phyloP scores from a whole-genome alignment of 2,797 vertebrate species.

The Helicolenus hilgendorfi region DNA sequence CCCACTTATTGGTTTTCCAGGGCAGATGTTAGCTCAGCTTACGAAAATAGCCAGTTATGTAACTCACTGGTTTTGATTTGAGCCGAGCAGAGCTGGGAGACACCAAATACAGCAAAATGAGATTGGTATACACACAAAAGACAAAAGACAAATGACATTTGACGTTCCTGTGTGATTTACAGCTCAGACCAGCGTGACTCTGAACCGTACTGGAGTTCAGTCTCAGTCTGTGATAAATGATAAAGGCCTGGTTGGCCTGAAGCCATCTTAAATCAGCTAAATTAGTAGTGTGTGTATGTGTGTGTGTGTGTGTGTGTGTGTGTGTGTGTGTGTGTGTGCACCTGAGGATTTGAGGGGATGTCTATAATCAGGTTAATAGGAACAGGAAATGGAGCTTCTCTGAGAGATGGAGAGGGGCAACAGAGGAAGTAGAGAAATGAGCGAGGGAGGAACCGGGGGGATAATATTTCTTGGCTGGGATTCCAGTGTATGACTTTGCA shows the following conservation, averaged over 20 bases:
- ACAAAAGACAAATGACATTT: conserved; percentile 20
- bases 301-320: neutral
- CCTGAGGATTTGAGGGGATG: conserved; percentile 60
- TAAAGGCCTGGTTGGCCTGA: conserved; percentile 72
- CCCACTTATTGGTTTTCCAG: conserved; percentile 59
- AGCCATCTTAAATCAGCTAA: conserved; percentile 83
- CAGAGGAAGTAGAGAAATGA: conserved; percentile 60
- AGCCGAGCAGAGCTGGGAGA: conserved; percentile 11
- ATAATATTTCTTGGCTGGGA: conserved; percentile 64
- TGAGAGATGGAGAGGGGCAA: conserved; percentile 55
- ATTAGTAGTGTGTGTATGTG: conserved; percentile 34
- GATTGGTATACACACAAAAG: conserved; percentile 1
- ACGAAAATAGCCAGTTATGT: conserved; percentile 47
- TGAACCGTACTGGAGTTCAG: conserved; percentile 57
- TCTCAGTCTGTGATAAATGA: conserved; percentile 71
- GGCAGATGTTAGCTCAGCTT: conserved; percentile 47
- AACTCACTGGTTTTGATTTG: conserved; percentile 51
- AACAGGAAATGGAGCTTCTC: conserved; percentile 81
- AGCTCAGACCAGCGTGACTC: conserved; percentile 38
- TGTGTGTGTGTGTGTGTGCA: conserved; percentile 17
- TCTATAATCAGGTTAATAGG: conserved; percentile 81
- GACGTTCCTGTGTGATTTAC: conserved; percentile 39
- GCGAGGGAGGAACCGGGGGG: conserved; percentile 51
- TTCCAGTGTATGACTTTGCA: conserved; percentile 64
- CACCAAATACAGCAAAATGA: conserved; percentile 24